Percentiles rank a stretch among this genome's conserved stretches.
phyloP scores from a whole-genome alignment of 1,140 invertebrate species.

The Hyphantria cunea region DNA sequence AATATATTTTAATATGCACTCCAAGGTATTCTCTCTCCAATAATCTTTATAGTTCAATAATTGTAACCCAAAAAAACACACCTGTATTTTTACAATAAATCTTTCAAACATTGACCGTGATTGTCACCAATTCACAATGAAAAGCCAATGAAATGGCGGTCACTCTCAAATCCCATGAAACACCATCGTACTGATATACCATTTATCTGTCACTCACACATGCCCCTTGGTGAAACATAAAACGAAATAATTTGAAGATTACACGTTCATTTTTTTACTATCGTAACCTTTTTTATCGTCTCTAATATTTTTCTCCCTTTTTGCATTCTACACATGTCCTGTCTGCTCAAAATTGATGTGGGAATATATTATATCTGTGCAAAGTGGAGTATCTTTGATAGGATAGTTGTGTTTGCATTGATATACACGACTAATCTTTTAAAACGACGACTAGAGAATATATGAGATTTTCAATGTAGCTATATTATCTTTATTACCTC shows the following conservation, averaged over 20 bases:
- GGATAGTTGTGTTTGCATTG: background rate
- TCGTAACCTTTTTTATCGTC: slow-evolving; percentile 17
- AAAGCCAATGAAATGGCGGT: background rate
- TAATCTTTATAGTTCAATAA: no score
- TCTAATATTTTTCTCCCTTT: background rate
- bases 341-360: background rate
- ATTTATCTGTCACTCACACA: slow-evolving; percentile 11
- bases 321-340: background rate
- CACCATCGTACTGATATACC: slow-evolving; percentile 2
- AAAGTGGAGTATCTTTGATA: background rate
- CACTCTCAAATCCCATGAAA: slow-evolving; percentile 6
- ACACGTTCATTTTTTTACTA: slow-evolving; percentile 22
- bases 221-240: slow-evolving; percentile 18
- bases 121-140: background rate
- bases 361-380: background rate
- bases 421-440: background rate
- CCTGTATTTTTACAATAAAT: no score
- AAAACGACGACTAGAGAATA: background rate
- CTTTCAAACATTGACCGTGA: background rate
- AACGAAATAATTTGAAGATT: slow-evolving; percentile 26
- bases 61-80: no score
- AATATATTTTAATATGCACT: no score
- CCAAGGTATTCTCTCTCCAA: no score
- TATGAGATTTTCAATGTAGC: no score
- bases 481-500: no score